phyloP scores from a whole-genome alignment of 2,113 vertebrate genomes.

The Argyrosomus japonicus region DNA sequence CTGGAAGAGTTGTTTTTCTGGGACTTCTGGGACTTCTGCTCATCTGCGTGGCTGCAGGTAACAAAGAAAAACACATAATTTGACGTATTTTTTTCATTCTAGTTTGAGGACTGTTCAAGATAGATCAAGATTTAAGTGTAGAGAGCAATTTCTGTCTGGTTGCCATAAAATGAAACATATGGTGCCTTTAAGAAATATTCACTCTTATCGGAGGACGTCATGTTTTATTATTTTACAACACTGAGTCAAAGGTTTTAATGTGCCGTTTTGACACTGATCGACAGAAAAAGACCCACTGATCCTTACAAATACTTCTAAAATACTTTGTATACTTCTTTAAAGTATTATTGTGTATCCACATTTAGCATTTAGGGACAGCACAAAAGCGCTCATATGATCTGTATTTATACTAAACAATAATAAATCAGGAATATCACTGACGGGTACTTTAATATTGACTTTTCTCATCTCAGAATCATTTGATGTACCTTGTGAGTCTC shows the following conservation, averaged over 20 bases:
- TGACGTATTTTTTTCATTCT: background rate
- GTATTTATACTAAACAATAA: background rate
- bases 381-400: background rate
- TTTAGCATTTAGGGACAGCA: background rate
- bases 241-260: background rate
- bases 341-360: too few species aligned
- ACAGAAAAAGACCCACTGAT: background rate
- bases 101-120: background rate
- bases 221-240: background rate
- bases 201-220: background rate
- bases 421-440: background rate
- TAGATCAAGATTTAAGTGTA: background rate
- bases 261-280: background rate
- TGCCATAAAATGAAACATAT: background rate
- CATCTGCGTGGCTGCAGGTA: slow-evolving; percentile 72
- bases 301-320: too few species aligned
- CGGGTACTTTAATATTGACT: too few species aligned
- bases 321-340: too few species aligned
- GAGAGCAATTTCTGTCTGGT: background rate
- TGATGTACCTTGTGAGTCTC: background rate
- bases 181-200: background rate
- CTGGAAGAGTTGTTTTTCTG: slow-evolving; percentile 61
- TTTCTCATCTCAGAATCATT: too few species aligned
- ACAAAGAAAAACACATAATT: background rate
- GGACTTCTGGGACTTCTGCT: slow-evolving; percentile 75